Percentiles rank a stretch among this genome's conserved stretches.
phyloP scores from a whole-genome alignment of 2,797 vertebrate genomes.

The Prionace glauca region DNA sequence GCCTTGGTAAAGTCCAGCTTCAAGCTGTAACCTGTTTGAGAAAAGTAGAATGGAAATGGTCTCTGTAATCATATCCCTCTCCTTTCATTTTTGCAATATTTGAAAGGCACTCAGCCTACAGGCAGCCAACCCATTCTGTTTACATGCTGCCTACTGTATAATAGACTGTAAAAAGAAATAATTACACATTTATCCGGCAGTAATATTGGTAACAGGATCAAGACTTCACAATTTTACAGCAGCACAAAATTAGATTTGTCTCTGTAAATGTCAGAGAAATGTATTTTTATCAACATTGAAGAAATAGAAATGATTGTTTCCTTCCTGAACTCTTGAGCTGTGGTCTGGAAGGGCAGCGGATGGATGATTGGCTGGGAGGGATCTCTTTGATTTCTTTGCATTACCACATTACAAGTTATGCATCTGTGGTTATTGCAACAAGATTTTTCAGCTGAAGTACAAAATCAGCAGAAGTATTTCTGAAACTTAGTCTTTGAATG shows the following conservation, averaged over 20 bases:
- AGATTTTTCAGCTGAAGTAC: not conserved
- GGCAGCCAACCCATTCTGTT: not conserved
- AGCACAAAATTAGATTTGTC: not conserved
- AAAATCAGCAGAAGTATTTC: not conserved
- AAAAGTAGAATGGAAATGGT: not conserved
- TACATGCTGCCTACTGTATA: not conserved
- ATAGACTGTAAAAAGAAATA: not conserved
- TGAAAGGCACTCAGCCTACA: not conserved
- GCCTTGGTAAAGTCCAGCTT: not conserved
- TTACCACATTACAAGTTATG: not conserved
- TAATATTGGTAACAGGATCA: not conserved
- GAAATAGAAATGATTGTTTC: not conserved
- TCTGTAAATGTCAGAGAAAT: not conserved
- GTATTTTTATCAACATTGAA: not conserved
- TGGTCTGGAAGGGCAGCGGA: not conserved
- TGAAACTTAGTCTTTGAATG: not conserved
- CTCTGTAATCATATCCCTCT: not conserved
- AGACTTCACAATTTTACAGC: not conserved
- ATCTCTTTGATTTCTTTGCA: not conserved
- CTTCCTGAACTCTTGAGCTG: constrained; percentile 6
- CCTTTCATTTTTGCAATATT: not conserved
- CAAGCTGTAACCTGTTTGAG: not conserved
- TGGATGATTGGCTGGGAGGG: not conserved
- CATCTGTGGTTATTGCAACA: not conserved
- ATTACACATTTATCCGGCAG: not conserved